These are phyloP conservation scores for Portevinia maculata DNA, from an alignment of 2,888 invertebrate species.

Conservation along the genomic window DNA sequence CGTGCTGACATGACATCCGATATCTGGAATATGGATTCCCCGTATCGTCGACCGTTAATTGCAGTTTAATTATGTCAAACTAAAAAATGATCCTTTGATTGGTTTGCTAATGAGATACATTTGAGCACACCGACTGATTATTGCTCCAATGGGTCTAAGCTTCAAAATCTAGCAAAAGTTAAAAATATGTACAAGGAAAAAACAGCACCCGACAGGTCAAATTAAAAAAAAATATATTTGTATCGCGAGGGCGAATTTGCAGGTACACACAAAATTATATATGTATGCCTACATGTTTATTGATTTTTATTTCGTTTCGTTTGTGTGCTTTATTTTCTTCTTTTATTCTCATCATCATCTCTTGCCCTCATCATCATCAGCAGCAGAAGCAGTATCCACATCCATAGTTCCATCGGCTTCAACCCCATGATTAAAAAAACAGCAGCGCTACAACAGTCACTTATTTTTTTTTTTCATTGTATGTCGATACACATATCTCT, in stretches of 20 bases:
- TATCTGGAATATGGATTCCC: constrained; percentile 17
- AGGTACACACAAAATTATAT: constrained; percentile 73
- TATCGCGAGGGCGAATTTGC: constrained; percentile 68
- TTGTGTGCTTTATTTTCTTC: constrained; percentile 71
- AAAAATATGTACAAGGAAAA: constrained; percentile 2
- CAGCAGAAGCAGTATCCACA: constrained; percentile 43
- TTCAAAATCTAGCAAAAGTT: constrained; percentile 35
- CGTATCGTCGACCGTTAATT: constrained; percentile 46
- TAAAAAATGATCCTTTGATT: constrained; percentile 37
- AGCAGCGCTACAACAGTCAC: constrained; percentile 69
- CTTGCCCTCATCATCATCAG: constrained; percentile 64
- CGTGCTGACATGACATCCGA: constrained; percentile 55
- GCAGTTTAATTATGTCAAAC: constrained; percentile 62
- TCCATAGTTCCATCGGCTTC: constrained; percentile 57
- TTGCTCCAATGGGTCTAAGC: constrained; percentile 10
- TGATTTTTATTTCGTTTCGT: constrained; percentile 74
- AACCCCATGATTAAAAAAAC: constrained; percentile 64
- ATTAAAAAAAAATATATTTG: constrained; percentile 27
- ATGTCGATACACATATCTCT: constrained; percentile 66
- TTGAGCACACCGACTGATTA: constrained; percentile 1
- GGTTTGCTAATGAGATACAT: constrained; percentile 50
- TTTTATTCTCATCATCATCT: constrained; percentile 72
- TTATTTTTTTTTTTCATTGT: constrained; percentile 64
- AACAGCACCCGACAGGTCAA: not conserved
- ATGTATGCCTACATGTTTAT: constrained; percentile 74